Conservation (phyloP, 2,888 invertebrate genomes). For the Zhuqinia jingwanae region DNA sequence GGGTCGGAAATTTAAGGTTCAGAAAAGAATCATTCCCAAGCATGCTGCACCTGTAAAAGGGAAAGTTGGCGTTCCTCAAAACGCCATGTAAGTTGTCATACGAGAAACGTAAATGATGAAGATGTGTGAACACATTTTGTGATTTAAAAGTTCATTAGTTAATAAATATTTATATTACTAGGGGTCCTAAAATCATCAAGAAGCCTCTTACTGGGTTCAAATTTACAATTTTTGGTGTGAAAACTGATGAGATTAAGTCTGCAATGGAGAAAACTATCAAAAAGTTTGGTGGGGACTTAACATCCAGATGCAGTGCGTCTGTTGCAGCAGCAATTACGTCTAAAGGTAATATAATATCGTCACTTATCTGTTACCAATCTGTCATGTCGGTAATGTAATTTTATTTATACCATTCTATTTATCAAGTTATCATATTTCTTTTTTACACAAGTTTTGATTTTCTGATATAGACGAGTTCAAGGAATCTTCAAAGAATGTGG, state of each 20-base stretch:
- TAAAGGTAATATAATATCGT: constrained; percentile 25
- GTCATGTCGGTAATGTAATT: no score
- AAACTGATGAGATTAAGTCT: constrained; percentile 85
- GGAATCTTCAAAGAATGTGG: constrained; percentile 85
- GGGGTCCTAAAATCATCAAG: constrained; percentile 70
- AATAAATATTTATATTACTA: constrained; percentile 21
- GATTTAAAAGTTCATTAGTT: no score
- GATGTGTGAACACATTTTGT: no score
- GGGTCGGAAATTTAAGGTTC: constrained; percentile 80
- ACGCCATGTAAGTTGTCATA: no score
- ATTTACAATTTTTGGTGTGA: constrained; percentile 85
- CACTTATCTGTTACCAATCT: no score
- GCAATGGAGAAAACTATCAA: constrained; percentile 86
- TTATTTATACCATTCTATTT: no score
- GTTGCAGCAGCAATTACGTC: constrained; percentile 90
- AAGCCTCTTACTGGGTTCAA: constrained; percentile 87
- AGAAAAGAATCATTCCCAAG: constrained; percentile 73
- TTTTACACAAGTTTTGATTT: no score
- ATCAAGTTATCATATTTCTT: no score
- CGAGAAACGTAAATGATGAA: no score
- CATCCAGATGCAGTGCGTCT: constrained; percentile 85
- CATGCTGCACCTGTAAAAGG: constrained; percentile 70
- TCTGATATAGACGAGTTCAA: constrained; percentile 83
- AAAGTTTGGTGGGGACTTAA: constrained; percentile 89
- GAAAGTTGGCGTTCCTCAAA: neutral